phyloP scores from a whole-genome alignment of 1,140 invertebrate species.

The Heliconius congener region DNA sequence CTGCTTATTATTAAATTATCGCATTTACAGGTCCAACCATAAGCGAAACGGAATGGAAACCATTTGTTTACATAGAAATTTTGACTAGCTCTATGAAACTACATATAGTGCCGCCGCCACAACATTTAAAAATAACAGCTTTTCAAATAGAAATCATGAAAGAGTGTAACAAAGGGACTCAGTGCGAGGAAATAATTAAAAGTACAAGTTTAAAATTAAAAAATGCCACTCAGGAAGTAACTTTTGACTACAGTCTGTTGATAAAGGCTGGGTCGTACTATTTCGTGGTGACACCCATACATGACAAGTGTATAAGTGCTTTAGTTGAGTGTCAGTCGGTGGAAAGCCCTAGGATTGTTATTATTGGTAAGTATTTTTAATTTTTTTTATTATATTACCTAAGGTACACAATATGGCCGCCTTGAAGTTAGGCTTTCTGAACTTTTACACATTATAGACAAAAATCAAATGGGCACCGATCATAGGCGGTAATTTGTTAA shows the following conservation, averaged over 20 bases:
- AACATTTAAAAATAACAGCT: constrained; percentile 51
- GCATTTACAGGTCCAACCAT: constrained; percentile 53
- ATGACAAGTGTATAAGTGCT: constrained; percentile 47
- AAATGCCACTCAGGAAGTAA: constrained; percentile 56
- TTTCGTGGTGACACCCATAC: constrained; percentile 61
- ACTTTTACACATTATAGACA: too few relatives aligned
- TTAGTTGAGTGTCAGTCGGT: constrained; percentile 49
- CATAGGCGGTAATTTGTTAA: too few relatives aligned
- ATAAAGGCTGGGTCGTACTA: constrained; percentile 56
- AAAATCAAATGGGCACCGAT: too few relatives aligned
- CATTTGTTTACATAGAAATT: constrained; percentile 71
- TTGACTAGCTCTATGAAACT: constrained; percentile 54
- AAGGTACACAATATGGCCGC: too few relatives aligned
- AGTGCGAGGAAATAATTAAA: constrained; percentile 48
- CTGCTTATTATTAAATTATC: not conserved
- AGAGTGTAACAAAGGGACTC: constrained; percentile 45
- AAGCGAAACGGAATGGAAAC: constrained; percentile 64
- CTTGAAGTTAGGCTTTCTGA: too few relatives aligned
- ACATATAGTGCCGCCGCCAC: constrained; percentile 65
- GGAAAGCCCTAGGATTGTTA: constrained; percentile 61
- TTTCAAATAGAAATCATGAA: constrained; percentile 63
- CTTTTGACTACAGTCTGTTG: constrained; percentile 58
- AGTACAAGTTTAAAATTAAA: constrained; percentile 43
- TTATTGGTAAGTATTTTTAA: constrained; percentile 50
- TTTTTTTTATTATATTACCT: not conserved